Conservation (phyloP, 1,140 invertebrate species). For the Drosophila repletoides region DNA sequence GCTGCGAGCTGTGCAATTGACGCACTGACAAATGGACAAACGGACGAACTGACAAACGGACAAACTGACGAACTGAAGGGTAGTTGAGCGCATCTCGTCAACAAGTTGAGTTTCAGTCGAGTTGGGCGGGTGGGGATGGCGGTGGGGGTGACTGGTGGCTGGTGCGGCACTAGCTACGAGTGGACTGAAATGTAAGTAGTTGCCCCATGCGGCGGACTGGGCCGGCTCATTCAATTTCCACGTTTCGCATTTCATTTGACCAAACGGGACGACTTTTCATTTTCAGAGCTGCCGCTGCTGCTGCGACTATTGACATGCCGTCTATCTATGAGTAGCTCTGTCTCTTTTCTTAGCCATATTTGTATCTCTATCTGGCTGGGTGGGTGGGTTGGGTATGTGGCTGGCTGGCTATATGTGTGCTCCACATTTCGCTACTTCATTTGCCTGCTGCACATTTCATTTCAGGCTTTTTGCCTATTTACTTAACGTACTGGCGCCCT, state of each 20-base stretch:
- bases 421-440: slow-evolving; percentile 69
- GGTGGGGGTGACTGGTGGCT: not conserved
- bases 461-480: slow-evolving; percentile 64
- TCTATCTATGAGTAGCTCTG: not conserved
- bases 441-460: slow-evolving; percentile 56
- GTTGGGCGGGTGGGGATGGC: slow-evolving; percentile 25
- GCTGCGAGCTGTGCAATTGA: not conserved
- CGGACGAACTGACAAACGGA: too few relatives aligned
- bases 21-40: too few relatives aligned
- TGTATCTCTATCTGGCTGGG: slow-evolving; percentile 9
- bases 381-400: too few relatives aligned
- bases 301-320: not conserved
- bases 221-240: slow-evolving; percentile 55
- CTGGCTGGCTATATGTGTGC: slow-evolving; percentile 24
- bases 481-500: slow-evolving; percentile 64
- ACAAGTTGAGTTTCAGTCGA: slow-evolving; percentile 37
- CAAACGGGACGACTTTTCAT: slow-evolving; percentile 51
- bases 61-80: slow-evolving; percentile 38
- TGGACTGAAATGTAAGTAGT: too few relatives aligned
- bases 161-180: not conserved
- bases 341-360: slow-evolving; percentile 5
- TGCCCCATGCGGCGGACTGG: slow-evolving; percentile 10
- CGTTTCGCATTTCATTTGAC: slow-evolving; percentile 41
- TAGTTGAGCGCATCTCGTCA: slow-evolving; percentile 30
- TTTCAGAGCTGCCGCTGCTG: slow-evolving; percentile 38